phyloP scores from a whole-genome alignment of 2,888 invertebrate genomes.

The Chloroclystis v-ata region DNA sequence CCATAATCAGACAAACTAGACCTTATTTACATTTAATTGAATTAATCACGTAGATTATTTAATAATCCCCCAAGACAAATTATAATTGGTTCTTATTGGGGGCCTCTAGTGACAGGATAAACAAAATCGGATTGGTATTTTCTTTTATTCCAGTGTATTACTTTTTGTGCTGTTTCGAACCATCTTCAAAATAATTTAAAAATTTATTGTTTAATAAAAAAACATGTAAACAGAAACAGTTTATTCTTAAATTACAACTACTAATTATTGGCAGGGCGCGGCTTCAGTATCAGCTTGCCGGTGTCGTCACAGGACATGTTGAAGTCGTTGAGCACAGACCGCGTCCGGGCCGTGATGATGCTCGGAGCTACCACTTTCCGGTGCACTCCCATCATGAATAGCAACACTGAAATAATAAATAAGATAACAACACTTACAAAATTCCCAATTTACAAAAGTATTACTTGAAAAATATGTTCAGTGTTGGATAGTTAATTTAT shows the following conservation, averaged over 20 bases:
- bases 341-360: constrained; percentile 94
- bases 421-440: no score
- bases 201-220: background rate
- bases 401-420: constrained; percentile 79
- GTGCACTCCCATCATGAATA: constrained; percentile 95
- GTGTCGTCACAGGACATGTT: constrained; percentile 99
- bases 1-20: no score
- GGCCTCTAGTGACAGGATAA: no score
- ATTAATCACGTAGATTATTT: no score
- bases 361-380: constrained; percentile 97
- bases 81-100: no score
- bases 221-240: constrained; percentile 30
- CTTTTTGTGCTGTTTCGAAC: no score
- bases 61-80: no score
- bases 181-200: background rate
- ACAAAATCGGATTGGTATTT: no score
- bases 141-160: no score
- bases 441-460: no score
- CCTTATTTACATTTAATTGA: no score
- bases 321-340: constrained; percentile 94
- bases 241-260: constrained; percentile 55
- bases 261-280: constrained; percentile 80
- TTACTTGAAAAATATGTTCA: background rate
- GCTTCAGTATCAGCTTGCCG: constrained; percentile 95
- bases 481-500: background rate